phyloP scores from a whole-genome alignment of 1,140 invertebrate genomes.

The Drosophila punjabiensis region DNA sequence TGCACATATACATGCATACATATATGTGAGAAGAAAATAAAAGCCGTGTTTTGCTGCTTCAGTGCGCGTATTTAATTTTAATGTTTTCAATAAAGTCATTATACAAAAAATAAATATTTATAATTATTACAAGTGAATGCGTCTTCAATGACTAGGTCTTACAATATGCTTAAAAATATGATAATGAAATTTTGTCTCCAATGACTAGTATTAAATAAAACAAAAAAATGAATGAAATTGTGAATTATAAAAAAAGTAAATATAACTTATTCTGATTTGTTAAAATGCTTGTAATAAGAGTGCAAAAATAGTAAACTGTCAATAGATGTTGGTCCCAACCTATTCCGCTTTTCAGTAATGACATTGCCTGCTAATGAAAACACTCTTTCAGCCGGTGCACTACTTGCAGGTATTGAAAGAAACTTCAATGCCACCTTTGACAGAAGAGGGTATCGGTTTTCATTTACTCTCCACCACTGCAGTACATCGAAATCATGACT shows the following conservation, averaged over 20 bases:
- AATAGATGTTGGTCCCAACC: no score
- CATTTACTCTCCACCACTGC: constrained; percentile 36
- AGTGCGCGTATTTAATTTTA: constrained; percentile 22
- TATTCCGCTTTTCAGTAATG: no score
- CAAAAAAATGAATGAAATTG: constrained; percentile 19
- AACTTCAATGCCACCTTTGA: constrained; percentile 32
- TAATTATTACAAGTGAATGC: constrained; percentile 18
- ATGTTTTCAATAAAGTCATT: constrained; percentile 2
- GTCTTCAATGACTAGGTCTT: constrained; percentile 27
- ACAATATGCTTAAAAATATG: constrained; percentile 23
- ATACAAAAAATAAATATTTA: constrained; percentile 16
- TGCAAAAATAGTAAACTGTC: no score
- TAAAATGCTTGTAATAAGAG: constrained; percentile 38
- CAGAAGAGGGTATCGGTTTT: no score
- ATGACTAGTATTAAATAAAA: constrained; percentile 25
- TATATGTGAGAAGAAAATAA: no score
- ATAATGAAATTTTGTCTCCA: constrained; percentile 25
- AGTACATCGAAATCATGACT: constrained; percentile 42
- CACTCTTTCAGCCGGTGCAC: background rate
- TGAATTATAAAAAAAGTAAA: constrained; percentile 29
- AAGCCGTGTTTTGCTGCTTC: constrained; percentile 22
- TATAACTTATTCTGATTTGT: constrained; percentile 43
- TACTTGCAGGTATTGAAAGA: constrained; percentile 33
- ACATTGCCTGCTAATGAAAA: no score
- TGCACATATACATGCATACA: no score